Evolutionary conservation across 2,113 vertebrate genomes (phyloP).

Genomic region (Takifugu bimaculatus): DNA sequence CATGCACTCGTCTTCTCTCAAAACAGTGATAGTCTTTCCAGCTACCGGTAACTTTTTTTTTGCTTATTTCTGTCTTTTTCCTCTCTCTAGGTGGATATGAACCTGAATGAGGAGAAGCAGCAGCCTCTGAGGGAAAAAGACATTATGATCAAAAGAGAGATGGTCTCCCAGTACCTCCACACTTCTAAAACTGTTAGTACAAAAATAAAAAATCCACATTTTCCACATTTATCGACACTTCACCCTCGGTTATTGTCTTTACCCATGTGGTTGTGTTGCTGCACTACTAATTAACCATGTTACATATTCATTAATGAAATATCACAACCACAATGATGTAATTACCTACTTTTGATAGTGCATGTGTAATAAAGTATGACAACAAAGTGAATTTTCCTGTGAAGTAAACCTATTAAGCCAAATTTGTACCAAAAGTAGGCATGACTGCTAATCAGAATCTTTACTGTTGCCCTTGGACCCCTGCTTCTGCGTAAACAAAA

Average conservation of each 20-base stretch:
- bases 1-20: too few species aligned
- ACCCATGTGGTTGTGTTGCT: too few species aligned
- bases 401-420: conserved; percentile 25
- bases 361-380: conserved; percentile 26
- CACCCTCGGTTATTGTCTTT: too few species aligned
- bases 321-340: too few species aligned
- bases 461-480: conserved; percentile 9
- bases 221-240: too few species aligned
- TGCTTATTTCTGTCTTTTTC: background rate
- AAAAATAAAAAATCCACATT: background rate
- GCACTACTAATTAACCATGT: too few species aligned
- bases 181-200: conserved; percentile 82
- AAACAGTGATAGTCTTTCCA: too few species aligned
- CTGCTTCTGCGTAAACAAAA: conserved; percentile 11
- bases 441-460: conserved; percentile 20
- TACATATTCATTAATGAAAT: too few species aligned
- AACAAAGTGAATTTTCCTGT: conserved; percentile 28
- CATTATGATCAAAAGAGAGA: conserved; percentile 82
- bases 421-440: conserved; percentile 7
- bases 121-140: conserved; percentile 81
- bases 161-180: conserved; percentile 86
- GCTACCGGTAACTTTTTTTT: background rate
- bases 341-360: too few species aligned
- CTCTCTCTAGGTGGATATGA: conserved; percentile 82
- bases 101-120: conserved; percentile 85